Percentiles rank a stretch among this genome's conserved stretches.
Evolutionary conservation across 2,888 invertebrate genomes (phyloP).

Genomic region (Aleiodes leptofemur): DNA sequence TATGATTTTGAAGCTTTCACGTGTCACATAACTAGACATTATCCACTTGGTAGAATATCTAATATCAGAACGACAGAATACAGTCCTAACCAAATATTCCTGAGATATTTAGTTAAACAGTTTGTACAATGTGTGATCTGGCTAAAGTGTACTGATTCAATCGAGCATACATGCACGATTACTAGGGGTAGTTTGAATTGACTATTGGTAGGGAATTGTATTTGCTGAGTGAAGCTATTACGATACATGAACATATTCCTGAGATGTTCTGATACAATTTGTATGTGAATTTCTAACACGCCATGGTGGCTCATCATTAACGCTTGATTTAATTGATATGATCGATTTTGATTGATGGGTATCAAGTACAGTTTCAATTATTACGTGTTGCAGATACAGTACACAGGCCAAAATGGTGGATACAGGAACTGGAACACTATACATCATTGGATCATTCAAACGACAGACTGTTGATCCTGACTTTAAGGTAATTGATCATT

Average conservation of each 20-base stretch:
- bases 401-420: constrained; percentile 89
- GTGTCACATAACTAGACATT: background rate
- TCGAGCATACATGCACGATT: constrained; percentile 40
- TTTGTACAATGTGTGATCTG: constrained; percentile 27
- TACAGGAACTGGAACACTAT: constrained; percentile 86
- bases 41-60: background rate
- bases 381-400: constrained; percentile 78
- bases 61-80: background rate
- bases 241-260: constrained; percentile 18
- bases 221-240: constrained; percentile 27
- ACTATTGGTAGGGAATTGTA: constrained; percentile 15
- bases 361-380: constrained; percentile 17
- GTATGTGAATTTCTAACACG: background rate
- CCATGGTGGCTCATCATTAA: background rate
- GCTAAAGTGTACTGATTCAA: constrained; percentile 42
- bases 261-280: constrained; percentile 15
- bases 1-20: constrained; percentile 1
- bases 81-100: constrained; percentile 9
- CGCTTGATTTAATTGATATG: background rate
- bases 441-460: constrained; percentile 88
- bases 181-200: constrained; percentile 15
- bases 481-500: constrained; percentile 80
- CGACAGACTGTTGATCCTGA: constrained; percentile 83
- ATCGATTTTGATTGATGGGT: background rate
- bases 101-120: constrained; percentile 42